These are phyloP conservation scores for Lepeophtheirus salmonis DNA, from an alignment of 1,140 invertebrate species.

Conservation along the genomic window DNA sequence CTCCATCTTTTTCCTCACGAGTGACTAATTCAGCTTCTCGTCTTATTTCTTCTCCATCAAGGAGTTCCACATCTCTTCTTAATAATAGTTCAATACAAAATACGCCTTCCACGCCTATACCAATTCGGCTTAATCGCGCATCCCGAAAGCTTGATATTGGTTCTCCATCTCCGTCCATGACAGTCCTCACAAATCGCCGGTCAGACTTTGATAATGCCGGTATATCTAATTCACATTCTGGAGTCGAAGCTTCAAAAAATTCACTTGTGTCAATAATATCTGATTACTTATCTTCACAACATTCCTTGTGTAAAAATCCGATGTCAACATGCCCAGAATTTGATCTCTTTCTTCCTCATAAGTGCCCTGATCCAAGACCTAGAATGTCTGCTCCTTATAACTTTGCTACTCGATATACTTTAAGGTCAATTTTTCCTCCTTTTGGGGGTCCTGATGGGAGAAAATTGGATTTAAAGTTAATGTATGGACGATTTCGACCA, in stretches of 20 bases:
- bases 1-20: no score
- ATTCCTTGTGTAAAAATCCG: conserved; percentile 75
- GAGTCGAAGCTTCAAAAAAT: background rate
- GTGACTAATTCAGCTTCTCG: no score
- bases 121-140: background rate
- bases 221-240: background rate
- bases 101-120: no score
- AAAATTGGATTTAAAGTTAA: conserved; percentile 51
- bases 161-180: background rate
- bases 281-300: conserved; percentile 86
- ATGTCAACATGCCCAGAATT: conserved; percentile 78
- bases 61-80: no score
- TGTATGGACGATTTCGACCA: conserved; percentile 76
- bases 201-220: background rate
- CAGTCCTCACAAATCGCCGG: background rate
- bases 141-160: background rate
- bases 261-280: conserved; percentile 81
- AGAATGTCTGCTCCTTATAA: conserved; percentile 48
- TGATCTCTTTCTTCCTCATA: conserved; percentile 68
- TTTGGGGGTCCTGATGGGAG: conserved; percentile 32
- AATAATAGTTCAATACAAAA: no score
- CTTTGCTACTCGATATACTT: conserved; percentile 36
- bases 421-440: conserved; percentile 25
- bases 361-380: conserved; percentile 68
- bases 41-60: no score